phyloP scores from a whole-genome alignment of 2,888 invertebrate genomes.

The Eristalinus aeneus region DNA sequence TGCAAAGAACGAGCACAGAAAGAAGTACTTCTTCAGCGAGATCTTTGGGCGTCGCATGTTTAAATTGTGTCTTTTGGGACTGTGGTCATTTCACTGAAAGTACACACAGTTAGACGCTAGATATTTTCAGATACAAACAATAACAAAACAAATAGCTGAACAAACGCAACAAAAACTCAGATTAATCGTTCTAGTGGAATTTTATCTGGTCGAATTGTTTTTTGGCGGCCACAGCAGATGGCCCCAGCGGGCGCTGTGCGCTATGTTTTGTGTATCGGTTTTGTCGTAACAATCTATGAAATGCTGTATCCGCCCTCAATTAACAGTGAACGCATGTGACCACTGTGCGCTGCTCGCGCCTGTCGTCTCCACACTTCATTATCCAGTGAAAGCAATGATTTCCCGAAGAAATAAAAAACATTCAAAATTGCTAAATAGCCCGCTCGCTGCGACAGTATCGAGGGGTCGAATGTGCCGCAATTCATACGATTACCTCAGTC shows the following conservation, averaged over 20 bases:
- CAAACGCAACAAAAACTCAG: not conserved
- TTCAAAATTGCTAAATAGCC: too few relatives aligned
- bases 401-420: not conserved
- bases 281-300: conserved; percentile 16
- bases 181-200: not conserved
- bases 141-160: not conserved
- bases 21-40: conserved; percentile 83
- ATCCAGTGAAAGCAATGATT: not conserved
- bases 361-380: not conserved
- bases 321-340: not conserved
- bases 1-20: conserved; percentile 82
- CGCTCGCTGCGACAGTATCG: not conserved
- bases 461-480: not conserved
- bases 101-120: not conserved
- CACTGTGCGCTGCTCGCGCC: not conserved
- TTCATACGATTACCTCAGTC: conserved; percentile 2
- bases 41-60: conserved; percentile 83
- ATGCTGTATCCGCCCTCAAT: not conserved
- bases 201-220: not conserved
- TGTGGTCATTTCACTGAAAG: conserved; percentile 63
- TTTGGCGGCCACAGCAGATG: conserved; percentile 9
- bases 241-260: not conserved
- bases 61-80: conserved; percentile 51
- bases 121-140: not conserved
- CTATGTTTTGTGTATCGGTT: not conserved